Percentiles rank a stretch among this genome's conserved stretches.
phyloP scores from a whole-genome alignment of 2,113 vertebrate genomes.

The Globicephala melas region DNA sequence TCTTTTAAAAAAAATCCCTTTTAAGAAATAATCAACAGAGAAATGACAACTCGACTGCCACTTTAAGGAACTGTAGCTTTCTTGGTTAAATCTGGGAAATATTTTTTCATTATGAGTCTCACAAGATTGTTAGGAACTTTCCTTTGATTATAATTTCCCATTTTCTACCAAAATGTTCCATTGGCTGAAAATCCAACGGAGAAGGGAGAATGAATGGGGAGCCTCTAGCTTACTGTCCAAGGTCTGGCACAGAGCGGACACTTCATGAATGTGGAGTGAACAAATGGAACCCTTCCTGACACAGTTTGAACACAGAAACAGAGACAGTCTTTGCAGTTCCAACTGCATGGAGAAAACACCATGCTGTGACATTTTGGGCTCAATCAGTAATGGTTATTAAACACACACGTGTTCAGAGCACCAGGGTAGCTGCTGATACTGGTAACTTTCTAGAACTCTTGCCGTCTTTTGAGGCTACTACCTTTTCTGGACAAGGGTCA shows the following conservation, averaged over 20 bases:
- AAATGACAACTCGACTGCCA: not conserved
- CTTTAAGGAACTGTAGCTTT: not conserved
- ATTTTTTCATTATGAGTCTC: not conserved
- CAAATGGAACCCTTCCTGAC: accelerated
- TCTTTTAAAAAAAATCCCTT: not conserved
- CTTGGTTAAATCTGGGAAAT: not conserved
- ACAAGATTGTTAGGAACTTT: not conserved
- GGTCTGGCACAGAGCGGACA: not conserved
- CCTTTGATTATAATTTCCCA: not conserved
- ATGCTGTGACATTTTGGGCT: not conserved
- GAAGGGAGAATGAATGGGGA: not conserved
- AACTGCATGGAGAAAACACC: not conserved
- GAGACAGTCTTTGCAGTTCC: not conserved
- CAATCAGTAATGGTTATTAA: not conserved
- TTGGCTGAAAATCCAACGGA: not conserved
- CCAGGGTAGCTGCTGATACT: not conserved
- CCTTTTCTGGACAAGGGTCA: not conserved
- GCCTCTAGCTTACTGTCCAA: not conserved
- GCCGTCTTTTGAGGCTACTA: not conserved
- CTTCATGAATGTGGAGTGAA: not conserved
- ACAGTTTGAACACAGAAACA: not conserved
- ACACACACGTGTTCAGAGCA: not conserved
- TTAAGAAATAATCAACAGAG: not conserved
- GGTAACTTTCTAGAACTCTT: not conserved
- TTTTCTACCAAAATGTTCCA: not conserved